Evolutionary conservation across 2,113 vertebrate species (phyloP).

Genomic region (Pseudorhombus dupliciocellatus): DNA sequence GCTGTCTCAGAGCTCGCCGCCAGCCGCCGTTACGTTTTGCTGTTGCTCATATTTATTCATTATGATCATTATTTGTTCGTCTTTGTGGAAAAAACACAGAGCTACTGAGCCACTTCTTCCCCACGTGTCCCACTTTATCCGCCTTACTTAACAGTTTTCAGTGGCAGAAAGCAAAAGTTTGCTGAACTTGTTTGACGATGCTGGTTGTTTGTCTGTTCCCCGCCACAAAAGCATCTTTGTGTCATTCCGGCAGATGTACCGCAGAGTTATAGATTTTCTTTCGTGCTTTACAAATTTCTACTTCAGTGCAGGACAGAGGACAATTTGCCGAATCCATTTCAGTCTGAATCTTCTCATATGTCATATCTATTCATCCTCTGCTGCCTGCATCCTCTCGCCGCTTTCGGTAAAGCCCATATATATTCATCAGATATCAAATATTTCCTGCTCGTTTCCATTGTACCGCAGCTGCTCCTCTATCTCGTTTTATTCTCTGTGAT

Average conservation of each 20-base stretch:
- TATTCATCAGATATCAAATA: not conserved
- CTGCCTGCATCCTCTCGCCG: slow-evolving; percentile 15
- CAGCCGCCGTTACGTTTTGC: slow-evolving; percentile 10
- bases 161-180: not conserved
- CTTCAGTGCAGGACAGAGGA: not conserved
- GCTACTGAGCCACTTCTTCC: slow-evolving; percentile 16
- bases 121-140: slow-evolving; percentile 25
- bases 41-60: slow-evolving; percentile 48
- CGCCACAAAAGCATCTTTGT: not conserved
- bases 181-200: not conserved
- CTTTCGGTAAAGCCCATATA: not conserved
- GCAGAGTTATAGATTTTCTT: not conserved
- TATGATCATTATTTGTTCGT: slow-evolving; percentile 39
- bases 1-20: slow-evolving; percentile 26
- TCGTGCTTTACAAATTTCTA: not conserved
- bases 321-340: slow-evolving; percentile 21
- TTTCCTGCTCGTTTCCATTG: slow-evolving; percentile 5
- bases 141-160: slow-evolving; percentile 16
- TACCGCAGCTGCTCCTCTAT: not conserved
- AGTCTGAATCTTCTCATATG: slow-evolving; percentile 15
- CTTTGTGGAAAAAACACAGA: slow-evolving; percentile 28
- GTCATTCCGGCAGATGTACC: not conserved
- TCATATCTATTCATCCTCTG: slow-evolving; percentile 4
- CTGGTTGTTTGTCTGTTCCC: not conserved
- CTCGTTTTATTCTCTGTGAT: no score